phyloP scores from a whole-genome alignment of 2,113 vertebrate genomes.

The Kryptolebias marmoratus region DNA sequence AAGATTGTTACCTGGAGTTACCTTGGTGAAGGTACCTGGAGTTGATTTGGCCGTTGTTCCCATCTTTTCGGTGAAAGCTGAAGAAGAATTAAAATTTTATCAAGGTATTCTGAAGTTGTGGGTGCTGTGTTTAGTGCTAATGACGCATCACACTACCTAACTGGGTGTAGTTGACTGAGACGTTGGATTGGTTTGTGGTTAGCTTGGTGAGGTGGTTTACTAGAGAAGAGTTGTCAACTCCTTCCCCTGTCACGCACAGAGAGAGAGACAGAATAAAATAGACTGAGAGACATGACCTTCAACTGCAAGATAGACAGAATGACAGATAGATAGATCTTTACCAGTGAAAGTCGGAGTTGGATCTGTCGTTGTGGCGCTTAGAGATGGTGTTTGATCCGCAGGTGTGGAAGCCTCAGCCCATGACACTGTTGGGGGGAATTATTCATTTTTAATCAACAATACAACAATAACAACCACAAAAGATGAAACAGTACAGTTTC shows the following conservation, averaged over 20 bases:
- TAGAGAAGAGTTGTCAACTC: not conserved
- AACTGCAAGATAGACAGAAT: not conserved
- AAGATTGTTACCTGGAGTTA: slow-evolving; percentile 36
- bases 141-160: slow-evolving; percentile 31
- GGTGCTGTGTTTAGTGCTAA: not conserved
- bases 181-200: slow-evolving; percentile 12
- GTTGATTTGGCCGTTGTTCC: slow-evolving; percentile 3
- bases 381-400: not conserved
- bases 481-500: slow-evolving; percentile 28
- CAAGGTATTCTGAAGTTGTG: not conserved
- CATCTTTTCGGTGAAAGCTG: slow-evolving; percentile 29
- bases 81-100: slow-evolving; percentile 9
- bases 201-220: not conserved
- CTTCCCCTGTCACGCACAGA: slow-evolving; percentile 27
- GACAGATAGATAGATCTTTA: slow-evolving; percentile 23
- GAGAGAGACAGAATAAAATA: slow-evolving; percentile 3
- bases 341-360: slow-evolving; percentile 16
- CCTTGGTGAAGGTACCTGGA: slow-evolving; percentile 35
- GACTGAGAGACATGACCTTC: not conserved
- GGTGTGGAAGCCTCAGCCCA: slow-evolving; percentile 13
- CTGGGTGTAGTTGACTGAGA: not conserved
- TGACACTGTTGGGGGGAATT: slow-evolving; percentile 40
- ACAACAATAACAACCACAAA: not conserved
- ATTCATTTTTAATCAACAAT: slow-evolving; percentile 38
- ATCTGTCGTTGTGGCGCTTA: not conserved